Evolutionary conservation across 2,888 invertebrate species (phyloP).

Genomic region (Idaea dimidiata): DNA sequence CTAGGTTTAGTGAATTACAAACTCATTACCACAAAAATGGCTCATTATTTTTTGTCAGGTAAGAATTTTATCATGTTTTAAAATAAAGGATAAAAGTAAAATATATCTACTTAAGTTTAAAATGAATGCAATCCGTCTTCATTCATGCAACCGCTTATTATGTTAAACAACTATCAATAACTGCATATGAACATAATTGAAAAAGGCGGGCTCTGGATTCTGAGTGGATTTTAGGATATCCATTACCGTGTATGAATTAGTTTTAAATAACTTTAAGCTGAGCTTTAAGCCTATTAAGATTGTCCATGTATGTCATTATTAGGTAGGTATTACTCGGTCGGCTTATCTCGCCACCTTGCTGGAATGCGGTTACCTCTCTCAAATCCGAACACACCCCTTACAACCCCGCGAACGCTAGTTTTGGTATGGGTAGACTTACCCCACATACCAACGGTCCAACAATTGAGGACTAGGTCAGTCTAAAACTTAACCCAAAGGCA

Average conservation of each 20-base stretch:
- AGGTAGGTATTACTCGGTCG: no score
- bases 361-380: no score
- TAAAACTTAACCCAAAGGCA: no score
- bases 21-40: neutral
- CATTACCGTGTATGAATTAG: neutral
- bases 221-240: neutral
- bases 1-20: neutral
- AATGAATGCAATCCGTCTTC: neutral
- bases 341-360: no score
- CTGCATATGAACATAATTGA: conserved; percentile 36
- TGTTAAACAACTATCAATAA: conserved; percentile 9
- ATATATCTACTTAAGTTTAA: neutral
- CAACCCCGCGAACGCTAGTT: no score
- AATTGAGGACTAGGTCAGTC: no score
- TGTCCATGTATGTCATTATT: no score
- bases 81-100: neutral
- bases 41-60: neutral
- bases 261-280: neutral
- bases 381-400: no score
- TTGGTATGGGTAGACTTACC: no score
- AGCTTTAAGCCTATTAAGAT: neutral
- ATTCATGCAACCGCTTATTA: conserved; percentile 1
- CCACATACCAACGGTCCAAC: no score
- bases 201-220: conserved; percentile 29
- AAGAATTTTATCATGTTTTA: neutral